Percentiles rank a stretch among this genome's conserved stretches.
These are phyloP conservation scores for Zophobas morio DNA, from an alignment of 1,140 invertebrate genomes.

Conservation along the genomic window DNA sequence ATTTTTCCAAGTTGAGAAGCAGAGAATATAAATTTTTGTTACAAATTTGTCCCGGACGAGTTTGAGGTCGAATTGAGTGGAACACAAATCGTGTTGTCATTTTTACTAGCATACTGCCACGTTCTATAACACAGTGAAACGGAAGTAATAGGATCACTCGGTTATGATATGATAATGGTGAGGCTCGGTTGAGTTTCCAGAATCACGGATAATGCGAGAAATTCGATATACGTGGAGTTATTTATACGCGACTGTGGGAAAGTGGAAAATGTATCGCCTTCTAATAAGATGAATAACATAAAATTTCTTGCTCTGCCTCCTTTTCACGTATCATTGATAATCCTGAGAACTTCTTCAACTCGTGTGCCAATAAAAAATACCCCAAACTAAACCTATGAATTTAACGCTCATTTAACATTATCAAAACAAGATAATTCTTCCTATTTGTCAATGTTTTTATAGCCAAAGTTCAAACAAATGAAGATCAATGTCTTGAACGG, in stretches of 20 bases:
- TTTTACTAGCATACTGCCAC: constrained; percentile 38
- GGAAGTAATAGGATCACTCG: constrained; percentile 42
- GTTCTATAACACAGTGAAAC: constrained; percentile 41
- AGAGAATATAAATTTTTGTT: constrained; percentile 36
- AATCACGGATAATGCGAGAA: constrained; percentile 37
- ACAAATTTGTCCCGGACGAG: constrained; percentile 33
- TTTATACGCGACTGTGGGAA: constrained; percentile 14
- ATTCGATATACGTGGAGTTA: constrained; percentile 39
- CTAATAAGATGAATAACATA: constrained; percentile 28
- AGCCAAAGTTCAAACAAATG: no score
- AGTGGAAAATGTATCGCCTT: constrained; percentile 33
- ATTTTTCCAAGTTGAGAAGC: constrained; percentile 37
- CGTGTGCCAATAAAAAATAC: constrained; percentile 5
- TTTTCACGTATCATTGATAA: constrained; percentile 15
- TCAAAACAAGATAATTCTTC: constrained; percentile 3
- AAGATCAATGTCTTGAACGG: no score
- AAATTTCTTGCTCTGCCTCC: constrained; percentile 16
- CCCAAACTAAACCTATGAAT: constrained; percentile 6
- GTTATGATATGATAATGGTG: constrained; percentile 40
- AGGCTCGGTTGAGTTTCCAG: constrained; percentile 37
- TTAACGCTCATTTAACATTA: constrained; percentile 23
- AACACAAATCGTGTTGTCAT: constrained; percentile 41
- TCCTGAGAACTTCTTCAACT: constrained; percentile 13
- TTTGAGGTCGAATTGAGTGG: constrained; percentile 37
- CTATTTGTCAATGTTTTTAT: neutral